These are phyloP conservation scores for Drosophila nigromelanica DNA, from an alignment of 1,140 invertebrate genomes.

Conservation along the genomic window DNA sequence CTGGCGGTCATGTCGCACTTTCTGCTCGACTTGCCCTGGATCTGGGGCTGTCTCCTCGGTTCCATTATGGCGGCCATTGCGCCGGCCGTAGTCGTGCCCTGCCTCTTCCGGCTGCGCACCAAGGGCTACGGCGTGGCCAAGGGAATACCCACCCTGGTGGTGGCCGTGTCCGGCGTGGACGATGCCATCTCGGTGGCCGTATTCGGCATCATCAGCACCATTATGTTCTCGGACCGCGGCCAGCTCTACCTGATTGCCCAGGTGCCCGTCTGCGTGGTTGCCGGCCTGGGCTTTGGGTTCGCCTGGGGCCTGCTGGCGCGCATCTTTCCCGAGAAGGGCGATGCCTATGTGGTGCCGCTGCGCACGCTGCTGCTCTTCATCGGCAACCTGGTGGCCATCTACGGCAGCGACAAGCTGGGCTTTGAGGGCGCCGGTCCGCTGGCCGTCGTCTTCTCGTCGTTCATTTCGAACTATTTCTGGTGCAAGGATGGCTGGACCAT, in stretches of 20 bases:
- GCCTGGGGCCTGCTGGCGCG: constrained; percentile 90
- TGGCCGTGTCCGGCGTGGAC: constrained; percentile 93
- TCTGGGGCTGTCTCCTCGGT: constrained; percentile 94
- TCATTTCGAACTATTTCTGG: constrained; percentile 92
- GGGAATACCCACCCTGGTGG: constrained; percentile 97
- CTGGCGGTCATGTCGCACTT: constrained; percentile 89
- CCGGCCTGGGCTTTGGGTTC: constrained; percentile 90
- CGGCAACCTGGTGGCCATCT: constrained; percentile 91
- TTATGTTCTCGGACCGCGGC: constrained; percentile 91
- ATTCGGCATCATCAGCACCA: constrained; percentile 93
- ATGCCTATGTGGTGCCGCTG: constrained; percentile 90
- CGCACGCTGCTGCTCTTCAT: constrained; percentile 90
- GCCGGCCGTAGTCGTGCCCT: constrained; percentile 97
- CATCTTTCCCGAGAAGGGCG: constrained; percentile 90
- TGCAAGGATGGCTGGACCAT: constrained; percentile 91
- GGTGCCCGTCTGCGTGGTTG: constrained; percentile 90
- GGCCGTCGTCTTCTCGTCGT: constrained; percentile 92
- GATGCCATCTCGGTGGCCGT: constrained; percentile 95
- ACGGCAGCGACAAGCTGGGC: constrained; percentile 91
- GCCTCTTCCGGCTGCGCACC: constrained; percentile 91
- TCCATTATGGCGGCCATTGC: constrained; percentile 96
- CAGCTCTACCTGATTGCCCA: constrained; percentile 87
- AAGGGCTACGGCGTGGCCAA: constrained; percentile 96
- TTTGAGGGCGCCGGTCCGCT: constrained; percentile 93
- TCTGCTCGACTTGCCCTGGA: constrained; percentile 92